phyloP scores from a whole-genome alignment of 2,113 vertebrate species.

The Ameiurus melas region DNA sequence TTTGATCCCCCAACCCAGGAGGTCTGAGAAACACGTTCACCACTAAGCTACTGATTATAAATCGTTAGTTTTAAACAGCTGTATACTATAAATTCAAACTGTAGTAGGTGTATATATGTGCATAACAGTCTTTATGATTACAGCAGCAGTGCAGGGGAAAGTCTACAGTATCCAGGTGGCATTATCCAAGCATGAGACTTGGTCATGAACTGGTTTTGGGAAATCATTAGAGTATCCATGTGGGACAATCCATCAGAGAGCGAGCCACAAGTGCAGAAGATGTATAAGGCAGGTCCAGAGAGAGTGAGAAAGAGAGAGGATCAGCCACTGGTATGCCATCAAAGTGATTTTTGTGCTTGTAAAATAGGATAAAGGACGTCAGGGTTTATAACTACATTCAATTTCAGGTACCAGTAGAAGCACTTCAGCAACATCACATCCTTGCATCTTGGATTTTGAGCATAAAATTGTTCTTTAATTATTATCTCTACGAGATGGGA shows the following conservation, averaged over 20 bases:
- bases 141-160: background rate
- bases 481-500: background rate
- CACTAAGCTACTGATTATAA: no score
- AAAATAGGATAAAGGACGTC: background rate
- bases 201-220: background rate
- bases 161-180: background rate
- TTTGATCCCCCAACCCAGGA: no score
- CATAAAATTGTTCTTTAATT: background rate
- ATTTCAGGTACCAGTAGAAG: background rate
- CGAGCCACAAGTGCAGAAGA: background rate
- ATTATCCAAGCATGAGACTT: background rate
- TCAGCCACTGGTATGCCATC: background rate
- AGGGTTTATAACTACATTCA: background rate
- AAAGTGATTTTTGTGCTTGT: background rate
- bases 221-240: background rate
- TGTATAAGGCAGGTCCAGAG: background rate
- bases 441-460: background rate
- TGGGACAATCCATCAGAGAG: background rate
- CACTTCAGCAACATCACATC: background rate
- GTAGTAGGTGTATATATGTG: background rate
- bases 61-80: background rate
- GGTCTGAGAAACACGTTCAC: no score
- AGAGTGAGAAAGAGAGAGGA: background rate
- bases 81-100: background rate
- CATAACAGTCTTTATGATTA: background rate